Evolutionary conservation across 2,113 vertebrate genomes (phyloP), one percentile per base, ranked within the genome.

Genomic region (Petaurus breviceps): DNA sequence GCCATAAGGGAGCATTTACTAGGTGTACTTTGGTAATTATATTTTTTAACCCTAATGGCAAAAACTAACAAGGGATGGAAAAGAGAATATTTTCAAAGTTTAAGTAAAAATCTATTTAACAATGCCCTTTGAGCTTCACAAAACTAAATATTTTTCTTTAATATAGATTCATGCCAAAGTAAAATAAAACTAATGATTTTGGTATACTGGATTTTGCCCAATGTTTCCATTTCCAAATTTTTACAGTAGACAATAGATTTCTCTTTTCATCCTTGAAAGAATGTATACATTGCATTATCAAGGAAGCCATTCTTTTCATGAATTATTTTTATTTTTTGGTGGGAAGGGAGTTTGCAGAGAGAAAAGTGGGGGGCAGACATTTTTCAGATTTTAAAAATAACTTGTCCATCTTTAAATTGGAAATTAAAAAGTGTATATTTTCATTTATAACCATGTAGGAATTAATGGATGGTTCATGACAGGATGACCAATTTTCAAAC

Each of bases 11-110:
- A 37, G 11, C 43, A 51, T 68, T 24, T 5, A 8, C 92, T 51
- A 0, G 8, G 57, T 61, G 43, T 84, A 10, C 0, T 53, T 51
- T 0, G 94, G 8, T 93, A 92, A 37, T 53, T 92, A 37, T n/a
- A 8, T 5, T 89, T 93, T 0, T 54, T 46, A 94, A 68, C 54
- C 16, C 91, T 50, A 92, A 54, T 53, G 11, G 52, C 1, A 49
- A 43, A 91, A 53, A 51, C 47, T 52, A 89, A 89, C 53, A 91
- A 51, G 19, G 31, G 25, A 51, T 24, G 31, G 46, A 49, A 90
- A 93, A 23, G 68, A 91, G 28, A 92, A 90, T 51, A 96, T n/a
- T 16, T 54, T 92, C 12, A 54, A 94, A 95, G 1, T 7, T 52
- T 8, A 25, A 47, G 7, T 52, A 37, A 3, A 28, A 3, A 19